Evolutionary conservation across 2,113 vertebrate species (phyloP), one percentile per base, ranked within the genome.

Genomic region (Pavo muticus): DNA sequence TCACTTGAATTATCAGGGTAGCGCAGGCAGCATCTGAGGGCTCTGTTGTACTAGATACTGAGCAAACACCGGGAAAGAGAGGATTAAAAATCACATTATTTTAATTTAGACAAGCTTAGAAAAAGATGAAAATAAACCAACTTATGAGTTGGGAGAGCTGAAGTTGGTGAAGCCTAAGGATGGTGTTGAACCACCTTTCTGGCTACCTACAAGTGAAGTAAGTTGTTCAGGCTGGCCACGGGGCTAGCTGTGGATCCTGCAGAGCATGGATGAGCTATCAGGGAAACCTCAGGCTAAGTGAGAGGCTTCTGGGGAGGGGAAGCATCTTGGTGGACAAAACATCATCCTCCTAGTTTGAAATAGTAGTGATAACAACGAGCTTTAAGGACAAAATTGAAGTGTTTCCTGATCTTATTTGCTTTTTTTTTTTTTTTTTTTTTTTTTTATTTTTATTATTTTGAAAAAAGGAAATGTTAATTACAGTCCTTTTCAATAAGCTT

Each of bases 401-500:
- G 21, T 81, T 84, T 80, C 59, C 56, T 56, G 59, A 44, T 75
- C 25, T 68, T 75, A 65, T 37, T 81, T 91, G 32, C 27, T 54
- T 48, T 5, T 48, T 48, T 48, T 4, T 47, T 48, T 47, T 48
- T 10, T 48, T 23, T 21, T 48, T 48, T n/a, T n/a, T n/a, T n/a
- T n/a, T n/a, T n/a, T n/a, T n/a, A 11, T 48, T 48, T 48, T 23
- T 5, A 47, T 48, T 48, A 48, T 48, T 48, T 48, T 48, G 47
- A 11, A 40, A 79, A 39, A 68, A 56, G 13, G 24, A 78, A 68
- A 24, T n/a, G 47, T 68, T 96, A 95, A 91, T 95, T 96, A 84
- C 75, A 92, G 76, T 72, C 52, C 24, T 7, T 30, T 59, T 64
- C 84, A 84, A 85, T 70, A 69, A 79, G 87, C 35, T 84, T 45